Percentiles rank a stretch among this genome's conserved stretches.
These are phyloP conservation scores for Lynx canadensis DNA, from an alignment of 2,113 vertebrate genomes.

Conservation along the genomic window DNA sequence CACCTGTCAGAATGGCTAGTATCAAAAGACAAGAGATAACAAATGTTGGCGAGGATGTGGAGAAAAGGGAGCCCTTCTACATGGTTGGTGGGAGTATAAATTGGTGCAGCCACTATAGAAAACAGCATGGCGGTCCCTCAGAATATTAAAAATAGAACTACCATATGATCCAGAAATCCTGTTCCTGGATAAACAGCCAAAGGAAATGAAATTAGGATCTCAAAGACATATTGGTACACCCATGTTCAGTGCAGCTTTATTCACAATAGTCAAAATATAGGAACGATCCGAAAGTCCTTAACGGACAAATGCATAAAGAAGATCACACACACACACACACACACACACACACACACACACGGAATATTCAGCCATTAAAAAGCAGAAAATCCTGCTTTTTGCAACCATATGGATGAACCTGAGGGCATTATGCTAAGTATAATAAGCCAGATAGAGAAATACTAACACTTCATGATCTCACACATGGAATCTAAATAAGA, in stretches of 20 bases:
- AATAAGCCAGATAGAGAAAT: background rate
- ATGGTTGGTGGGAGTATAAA: background rate
- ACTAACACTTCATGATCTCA: background rate
- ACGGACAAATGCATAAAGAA: background rate
- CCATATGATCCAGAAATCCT: background rate
- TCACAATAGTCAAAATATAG: background rate
- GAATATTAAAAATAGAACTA: background rate
- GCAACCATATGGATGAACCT: background rate
- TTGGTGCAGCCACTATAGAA: background rate
- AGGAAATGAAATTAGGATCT: background rate
- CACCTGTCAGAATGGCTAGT: background rate
- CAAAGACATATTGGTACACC: background rate
- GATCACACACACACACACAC: background rate
- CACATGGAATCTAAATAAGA: background rate
- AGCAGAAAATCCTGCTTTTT: background rate
- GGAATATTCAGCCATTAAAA: background rate
- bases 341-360: no score
- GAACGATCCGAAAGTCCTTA: background rate
- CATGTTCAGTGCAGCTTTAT: background rate
- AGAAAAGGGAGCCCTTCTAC: background rate
- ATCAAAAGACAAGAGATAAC: background rate
- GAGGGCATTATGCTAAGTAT: background rate
- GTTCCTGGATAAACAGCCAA: background rate
- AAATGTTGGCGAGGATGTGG: background rate
- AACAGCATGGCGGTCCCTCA: background rate